Evolutionary conservation across 2,797 vertebrate species (phyloP), one percentile per base, ranked within the genome.

Genomic region (Amazona finschi): DNA sequence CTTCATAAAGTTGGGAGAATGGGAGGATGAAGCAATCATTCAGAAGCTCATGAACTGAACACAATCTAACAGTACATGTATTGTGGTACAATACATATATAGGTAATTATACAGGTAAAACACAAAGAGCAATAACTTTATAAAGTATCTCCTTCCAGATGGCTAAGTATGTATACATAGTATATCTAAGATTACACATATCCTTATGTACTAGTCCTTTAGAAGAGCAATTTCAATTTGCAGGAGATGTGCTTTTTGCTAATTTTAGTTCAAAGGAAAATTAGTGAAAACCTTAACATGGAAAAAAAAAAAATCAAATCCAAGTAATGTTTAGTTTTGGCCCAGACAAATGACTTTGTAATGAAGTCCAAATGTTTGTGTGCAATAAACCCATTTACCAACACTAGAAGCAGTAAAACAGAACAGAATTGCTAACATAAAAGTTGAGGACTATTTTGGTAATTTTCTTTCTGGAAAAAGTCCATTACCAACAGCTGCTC

Each of bases 341-440:
- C 70, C 88, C 67, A 60, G 22, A 57, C 17, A 88, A 90, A 94
- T 58, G 22, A 50, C 61, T 96, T 49, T 17, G 67, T 53, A 87
- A 92, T 72, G 65, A 90, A 92, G 76, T 71, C 86, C 70, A 91
- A 94, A 93, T 65, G 65, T 85, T 86, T 89, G 69, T 19, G 3
- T 46, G 47, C 72, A 93, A 74, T 89, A 92, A 82, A 74, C 31
- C 19, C 88, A 85, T 67, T 82, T 92, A 90, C 75, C 85, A 89
- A 69, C 57, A 47, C 53, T 38, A 87, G 43, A 50, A 92, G 75
- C 41, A 94, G 44, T 61, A 92, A 95, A 69, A 50, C 60, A 86
- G 88, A 88, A 93, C 16, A 80, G 57, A 92, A 96, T 65, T 95
- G 44, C 46, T 25, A 77, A 62, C 79, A 74, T 89, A 91, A 85